These are phyloP conservation scores for Mionectes macconnelli DNA, from an alignment of 2,113 vertebrate species.

Conservation along the genomic window DNA sequence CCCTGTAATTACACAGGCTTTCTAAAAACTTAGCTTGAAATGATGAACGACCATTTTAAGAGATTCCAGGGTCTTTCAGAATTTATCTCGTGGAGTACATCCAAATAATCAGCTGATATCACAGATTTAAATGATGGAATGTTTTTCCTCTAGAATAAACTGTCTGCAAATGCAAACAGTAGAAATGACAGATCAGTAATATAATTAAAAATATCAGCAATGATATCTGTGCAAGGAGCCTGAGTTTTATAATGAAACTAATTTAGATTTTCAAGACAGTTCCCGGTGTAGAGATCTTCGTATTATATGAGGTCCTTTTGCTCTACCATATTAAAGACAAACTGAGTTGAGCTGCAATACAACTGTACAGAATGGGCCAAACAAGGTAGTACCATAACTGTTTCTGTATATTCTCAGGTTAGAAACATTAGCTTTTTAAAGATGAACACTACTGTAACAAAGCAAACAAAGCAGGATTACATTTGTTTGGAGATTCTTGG, in stretches of 20 bases:
- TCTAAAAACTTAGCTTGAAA: neutral
- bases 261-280: neutral
- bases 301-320: neutral
- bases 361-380: neutral
- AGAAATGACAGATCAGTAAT: neutral
- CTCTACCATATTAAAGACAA: neutral
- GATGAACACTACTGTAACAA: neutral
- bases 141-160: neutral
- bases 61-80: neutral
- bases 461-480: neutral
- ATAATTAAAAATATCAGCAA: neutral
- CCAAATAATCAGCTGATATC: neutral
- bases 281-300: neutral
- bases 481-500: neutral
- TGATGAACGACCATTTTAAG: neutral
- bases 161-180: neutral
- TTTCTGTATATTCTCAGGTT: neutral
- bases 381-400: neutral
- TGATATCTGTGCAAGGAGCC: neutral
- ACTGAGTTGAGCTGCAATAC: neutral
- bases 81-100: neutral
- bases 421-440: neutral
- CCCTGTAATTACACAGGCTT: slow-evolving; percentile 23
- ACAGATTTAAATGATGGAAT: neutral
- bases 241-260: neutral